Evolutionary conservation across 2,113 vertebrate genomes (phyloP).

Genomic region (Glaucidium brasilianum): DNA sequence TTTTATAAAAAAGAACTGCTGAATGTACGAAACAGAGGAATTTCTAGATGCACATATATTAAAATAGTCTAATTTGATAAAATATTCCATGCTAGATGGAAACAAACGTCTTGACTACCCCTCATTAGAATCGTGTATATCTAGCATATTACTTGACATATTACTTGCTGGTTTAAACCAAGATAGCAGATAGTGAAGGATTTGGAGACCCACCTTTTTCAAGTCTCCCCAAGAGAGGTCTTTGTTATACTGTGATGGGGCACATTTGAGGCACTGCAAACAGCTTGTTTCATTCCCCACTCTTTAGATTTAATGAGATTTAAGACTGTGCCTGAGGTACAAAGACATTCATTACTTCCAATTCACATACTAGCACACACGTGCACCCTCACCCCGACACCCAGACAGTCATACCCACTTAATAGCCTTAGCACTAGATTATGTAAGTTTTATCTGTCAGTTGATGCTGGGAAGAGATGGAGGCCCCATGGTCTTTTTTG

Average conservation of each 20-base stretch:
- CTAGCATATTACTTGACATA: too few species aligned
- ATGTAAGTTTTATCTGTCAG: not conserved
- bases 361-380: not conserved
- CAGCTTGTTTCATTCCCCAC: not conserved
- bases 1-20: not conserved
- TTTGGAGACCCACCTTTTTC: not conserved
- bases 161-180: not conserved
- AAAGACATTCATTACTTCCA: not conserved
- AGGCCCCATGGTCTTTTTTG: not conserved
- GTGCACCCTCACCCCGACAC: not conserved
- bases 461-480: not conserved
- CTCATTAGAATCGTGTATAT: not conserved
- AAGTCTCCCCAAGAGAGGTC: not conserved
- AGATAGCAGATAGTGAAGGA: not conserved
- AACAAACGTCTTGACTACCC: accelerated
- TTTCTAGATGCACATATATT: not conserved
- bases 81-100: not conserved
- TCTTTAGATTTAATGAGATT: not conserved
- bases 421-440: not conserved
- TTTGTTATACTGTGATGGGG: not conserved
- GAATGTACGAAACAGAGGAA: not conserved
- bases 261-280: not conserved
- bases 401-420: not conserved
- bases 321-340: not conserved
- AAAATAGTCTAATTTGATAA: not conserved